Evolutionary conservation across 2,888 invertebrate genomes (phyloP), one percentile per base, ranked within the genome.

Genomic region (Ecdyonurus torrentis): DNA sequence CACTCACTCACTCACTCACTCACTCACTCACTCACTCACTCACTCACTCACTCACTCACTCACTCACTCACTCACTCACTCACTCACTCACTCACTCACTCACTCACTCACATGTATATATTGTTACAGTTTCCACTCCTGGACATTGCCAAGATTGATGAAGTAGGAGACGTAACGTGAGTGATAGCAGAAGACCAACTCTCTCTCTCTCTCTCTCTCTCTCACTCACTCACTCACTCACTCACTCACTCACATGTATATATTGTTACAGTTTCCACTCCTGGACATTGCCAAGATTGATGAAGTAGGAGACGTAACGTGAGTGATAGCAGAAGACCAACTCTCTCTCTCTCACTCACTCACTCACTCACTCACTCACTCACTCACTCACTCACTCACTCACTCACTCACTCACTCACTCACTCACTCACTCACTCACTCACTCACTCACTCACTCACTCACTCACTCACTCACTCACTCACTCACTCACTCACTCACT

Each of bases 41-140:
- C 60, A 23, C 60, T 60, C 60, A 23, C 25, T 60, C 60, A 60
- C 60, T 24, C 60, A 60, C 60, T 60, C 25, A 60, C 60, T 60
- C 60, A 23, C 25, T 60, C 25, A 60, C 60, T 60, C 60, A 60
- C 25, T 60, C 60, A 60, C 22, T 60, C 25, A 24, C 25, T 60
- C 60, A 23, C 23, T 24, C 60, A 60, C 23, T 60, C 60, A 60
- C 60, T 60, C 25, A 60, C 25, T 23, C 60, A 24, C 60, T 20
- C 60, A 60, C 25, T 20, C 60, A 60, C 25, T 20, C 60, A n/a
- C n/a, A n/a, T n/a, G n/a, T n/a, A n/a, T n/a, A n/a, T n/a, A n/a
- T n/a, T n/a, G n/a, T n/a, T n/a, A n/a, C n/a, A n/a, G n/a, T n/a
- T n/a, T n/a, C n/a, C n/a, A n/a, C n/a, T n/a, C n/a, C n/a, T n/a